Evolutionary conservation across 1,140 invertebrate genomes (phyloP).

Genomic region (Lethrus apterus): DNA sequence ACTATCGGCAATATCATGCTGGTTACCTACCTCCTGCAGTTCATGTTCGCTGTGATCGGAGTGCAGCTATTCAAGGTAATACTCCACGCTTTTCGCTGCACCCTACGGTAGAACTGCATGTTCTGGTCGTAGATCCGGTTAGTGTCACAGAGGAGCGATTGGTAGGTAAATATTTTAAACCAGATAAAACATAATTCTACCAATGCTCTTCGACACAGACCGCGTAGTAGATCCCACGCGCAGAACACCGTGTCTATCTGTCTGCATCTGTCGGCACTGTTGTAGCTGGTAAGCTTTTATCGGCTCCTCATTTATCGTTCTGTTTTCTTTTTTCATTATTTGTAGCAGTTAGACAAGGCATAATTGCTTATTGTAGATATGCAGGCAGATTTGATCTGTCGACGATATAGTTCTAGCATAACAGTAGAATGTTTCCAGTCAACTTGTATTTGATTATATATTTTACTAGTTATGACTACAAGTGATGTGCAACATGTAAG

Average conservation of each 20-base stretch:
- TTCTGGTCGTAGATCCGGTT: constrained; percentile 30
- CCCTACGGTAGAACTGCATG: constrained; percentile 36
- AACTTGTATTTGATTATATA: constrained; percentile 1
- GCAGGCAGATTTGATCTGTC: constrained; percentile 24
- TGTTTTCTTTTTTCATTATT: constrained; percentile 1
- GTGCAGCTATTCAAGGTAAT: constrained; percentile 99
- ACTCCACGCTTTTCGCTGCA: constrained; percentile 32
- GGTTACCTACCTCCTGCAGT: constrained; percentile 98
- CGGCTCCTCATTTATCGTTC: not conserved
- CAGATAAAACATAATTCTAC: constrained; percentile 2
- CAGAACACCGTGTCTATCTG: constrained; percentile 24
- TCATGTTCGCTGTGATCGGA: constrained; percentile 99
- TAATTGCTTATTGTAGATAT: constrained; percentile 10
- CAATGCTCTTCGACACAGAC: constrained; percentile 25
- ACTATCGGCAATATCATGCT: constrained; percentile 99
- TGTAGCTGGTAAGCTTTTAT: constrained; percentile 33
- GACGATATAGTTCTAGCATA: constrained; percentile 23
- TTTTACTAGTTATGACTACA: constrained; percentile 42
- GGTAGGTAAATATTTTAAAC: constrained; percentile 6
- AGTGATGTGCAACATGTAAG: constrained; percentile 26
- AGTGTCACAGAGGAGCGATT: constrained; percentile 1
- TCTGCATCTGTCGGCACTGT: constrained; percentile 31
- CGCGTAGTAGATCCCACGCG: constrained; percentile 15
- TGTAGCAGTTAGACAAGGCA: not conserved
- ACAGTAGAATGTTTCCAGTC: constrained; percentile 12